Percentiles rank a stretch among this genome's conserved stretches.
phyloP scores from a whole-genome alignment of 2,888 invertebrate genomes.

The Megastigmus dorsalis region DNA sequence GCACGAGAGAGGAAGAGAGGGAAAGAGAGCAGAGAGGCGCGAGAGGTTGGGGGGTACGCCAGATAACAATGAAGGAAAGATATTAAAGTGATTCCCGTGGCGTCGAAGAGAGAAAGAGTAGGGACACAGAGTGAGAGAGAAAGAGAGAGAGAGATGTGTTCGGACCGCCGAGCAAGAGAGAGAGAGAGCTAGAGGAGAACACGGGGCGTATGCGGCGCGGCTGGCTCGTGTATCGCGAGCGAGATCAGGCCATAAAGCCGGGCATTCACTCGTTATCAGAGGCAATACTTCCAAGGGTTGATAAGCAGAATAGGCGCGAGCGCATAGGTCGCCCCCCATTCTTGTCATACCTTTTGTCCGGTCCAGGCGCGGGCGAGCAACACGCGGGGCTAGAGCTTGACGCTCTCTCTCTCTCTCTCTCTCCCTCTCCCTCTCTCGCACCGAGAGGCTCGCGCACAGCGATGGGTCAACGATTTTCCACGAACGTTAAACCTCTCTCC shows the following conservation, averaged over 20 bases:
- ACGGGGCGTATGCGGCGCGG: constrained; percentile 15
- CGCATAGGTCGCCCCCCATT: constrained; percentile 64
- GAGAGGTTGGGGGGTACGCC: background rate
- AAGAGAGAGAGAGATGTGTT: constrained; percentile 5
- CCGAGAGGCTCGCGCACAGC: no score
- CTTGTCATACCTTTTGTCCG: constrained; percentile 67
- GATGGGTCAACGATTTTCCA: constrained; percentile 63
- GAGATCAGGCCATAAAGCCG: constrained; percentile 69
- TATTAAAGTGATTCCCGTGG: constrained; percentile 59
- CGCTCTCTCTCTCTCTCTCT: constrained; percentile 32
- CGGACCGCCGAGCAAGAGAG: background rate
- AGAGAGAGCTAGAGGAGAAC: background rate
- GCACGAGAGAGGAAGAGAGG: background rate
- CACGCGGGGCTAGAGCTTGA: background rate
- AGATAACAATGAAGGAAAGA: constrained; percentile 59
- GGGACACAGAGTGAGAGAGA: background rate
- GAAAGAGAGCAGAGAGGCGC: background rate
- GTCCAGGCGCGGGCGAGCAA: constrained; percentile 41
- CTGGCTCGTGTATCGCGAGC: constrained; percentile 65
- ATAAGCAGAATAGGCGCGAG: constrained; percentile 68
- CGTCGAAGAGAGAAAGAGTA: constrained; percentile 27
- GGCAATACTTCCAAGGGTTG: constrained; percentile 67
- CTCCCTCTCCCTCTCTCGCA: no score
- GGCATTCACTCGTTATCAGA: constrained; percentile 70
- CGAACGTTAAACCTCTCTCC: constrained; percentile 16